Conservation (phyloP, 2,888 invertebrate genomes). For the Neoascia interrupta region DNA sequence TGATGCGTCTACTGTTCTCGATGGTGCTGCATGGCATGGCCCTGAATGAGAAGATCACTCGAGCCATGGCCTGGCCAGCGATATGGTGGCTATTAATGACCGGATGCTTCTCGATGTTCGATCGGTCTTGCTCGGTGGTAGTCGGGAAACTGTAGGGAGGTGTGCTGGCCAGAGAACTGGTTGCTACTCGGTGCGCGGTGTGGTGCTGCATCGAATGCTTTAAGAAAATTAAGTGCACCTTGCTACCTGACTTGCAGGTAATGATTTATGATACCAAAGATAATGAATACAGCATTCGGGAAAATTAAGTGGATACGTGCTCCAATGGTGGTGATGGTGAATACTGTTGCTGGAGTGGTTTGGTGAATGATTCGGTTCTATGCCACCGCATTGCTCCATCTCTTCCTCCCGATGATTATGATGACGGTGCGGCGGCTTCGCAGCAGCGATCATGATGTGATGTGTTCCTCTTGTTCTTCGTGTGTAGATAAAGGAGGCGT, state of each 20-base stretch:
- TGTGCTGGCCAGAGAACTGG: constrained; percentile 47
- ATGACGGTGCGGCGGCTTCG: constrained; percentile 24
- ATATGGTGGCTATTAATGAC: constrained; percentile 65
- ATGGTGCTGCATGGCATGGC: too few species aligned
- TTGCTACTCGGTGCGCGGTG: constrained; percentile 32
- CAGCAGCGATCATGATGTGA: constrained; percentile 6
- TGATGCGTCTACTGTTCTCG: constrained; percentile 12
- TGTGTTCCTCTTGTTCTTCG: constrained; percentile 38
- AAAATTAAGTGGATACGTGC: constrained; percentile 70
- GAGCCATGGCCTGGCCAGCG: constrained; percentile 4
- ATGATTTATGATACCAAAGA: constrained; percentile 73
- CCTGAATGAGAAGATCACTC: constrained; percentile 45
- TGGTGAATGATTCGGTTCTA: constrained; percentile 55
- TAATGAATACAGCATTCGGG: constrained; percentile 73
- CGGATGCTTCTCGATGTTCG: constrained; percentile 67
- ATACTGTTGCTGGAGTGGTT: constrained; percentile 48
- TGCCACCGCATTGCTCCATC: not conserved
- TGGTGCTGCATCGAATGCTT: constrained; percentile 59
- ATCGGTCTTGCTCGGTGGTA: constrained; percentile 41
- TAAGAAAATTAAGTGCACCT: constrained; percentile 73
- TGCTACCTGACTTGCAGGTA: constrained; percentile 73
- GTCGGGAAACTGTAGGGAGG: constrained; percentile 35
- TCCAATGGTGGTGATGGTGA: constrained; percentile 53
- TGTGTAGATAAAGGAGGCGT: constrained; percentile 63
- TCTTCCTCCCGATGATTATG: constrained; percentile 28